Percentiles rank a stretch among this genome's conserved stretches.
These are phyloP conservation scores for Melanotaenia boesemani DNA, from an alignment of 2,797 vertebrate genomes.

Conservation along the genomic window DNA sequence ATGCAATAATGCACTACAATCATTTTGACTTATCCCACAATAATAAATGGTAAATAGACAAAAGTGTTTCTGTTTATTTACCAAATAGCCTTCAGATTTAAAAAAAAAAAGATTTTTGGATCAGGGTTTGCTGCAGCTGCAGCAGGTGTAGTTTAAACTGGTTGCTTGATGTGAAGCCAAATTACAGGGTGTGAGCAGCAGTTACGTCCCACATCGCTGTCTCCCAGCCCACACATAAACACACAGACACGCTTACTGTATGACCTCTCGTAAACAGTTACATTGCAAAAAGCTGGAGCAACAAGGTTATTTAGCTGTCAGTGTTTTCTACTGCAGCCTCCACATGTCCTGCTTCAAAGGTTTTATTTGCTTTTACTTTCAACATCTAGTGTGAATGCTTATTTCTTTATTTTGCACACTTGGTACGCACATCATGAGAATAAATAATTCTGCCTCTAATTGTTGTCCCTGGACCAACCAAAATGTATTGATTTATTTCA, in stretches of 20 bases:
- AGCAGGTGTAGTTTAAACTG: conserved; percentile 40
- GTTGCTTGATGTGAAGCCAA: conserved; percentile 31
- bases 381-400: not conserved
- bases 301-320: conserved; percentile 16
- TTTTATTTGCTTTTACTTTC: not conserved
- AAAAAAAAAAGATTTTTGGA: no score
- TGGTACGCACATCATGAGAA: not conserved
- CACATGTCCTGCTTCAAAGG: not conserved
- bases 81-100: no score
- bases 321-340: not conserved
- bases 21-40: no score
- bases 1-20: no score
- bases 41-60: no score
- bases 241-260: not conserved
- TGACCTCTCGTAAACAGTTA: not conserved
- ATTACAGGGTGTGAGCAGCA: conserved; percentile 42
- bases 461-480: not conserved
- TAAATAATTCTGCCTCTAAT: not conserved
- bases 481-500: not conserved
- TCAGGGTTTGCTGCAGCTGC: conserved; percentile 6
- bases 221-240: not conserved
- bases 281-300: conserved; percentile 12
- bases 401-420: not conserved
- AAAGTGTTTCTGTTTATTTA: no score
- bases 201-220: conserved; percentile 15